These are phyloP conservation scores for Schizopygopsis malacanthus DNA, from an alignment of 2,797 vertebrate genomes.

Conservation along the genomic window DNA sequence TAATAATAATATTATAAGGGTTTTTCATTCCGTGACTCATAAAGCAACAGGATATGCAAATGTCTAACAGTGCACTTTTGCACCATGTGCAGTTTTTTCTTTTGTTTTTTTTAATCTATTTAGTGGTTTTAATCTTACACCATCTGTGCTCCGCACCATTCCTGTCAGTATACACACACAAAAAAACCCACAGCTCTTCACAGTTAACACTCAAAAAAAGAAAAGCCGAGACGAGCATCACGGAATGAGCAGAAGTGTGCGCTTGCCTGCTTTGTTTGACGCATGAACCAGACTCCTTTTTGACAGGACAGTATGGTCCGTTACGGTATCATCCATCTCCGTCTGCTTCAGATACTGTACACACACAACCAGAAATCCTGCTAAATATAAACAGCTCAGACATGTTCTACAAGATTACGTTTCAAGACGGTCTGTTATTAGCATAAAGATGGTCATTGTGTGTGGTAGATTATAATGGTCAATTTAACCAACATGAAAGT, in stretches of 20 bases:
- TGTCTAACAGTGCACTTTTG: conserved; percentile 3
- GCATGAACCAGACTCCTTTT: conserved; percentile 63
- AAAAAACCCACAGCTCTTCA: neutral
- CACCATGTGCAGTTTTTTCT: conserved; percentile 1
- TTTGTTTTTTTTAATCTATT: neutral
- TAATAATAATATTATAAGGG: neutral
- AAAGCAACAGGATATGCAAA: conserved; percentile 39
- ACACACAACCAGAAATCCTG: conserved; percentile 2
- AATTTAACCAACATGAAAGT: neutral
- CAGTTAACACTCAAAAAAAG: neutral
- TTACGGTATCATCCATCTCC: neutral
- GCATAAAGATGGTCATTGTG: neutral
- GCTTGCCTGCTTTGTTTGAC: conserved; percentile 64
- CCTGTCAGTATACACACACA: conserved; percentile 17
- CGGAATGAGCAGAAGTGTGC: neutral
- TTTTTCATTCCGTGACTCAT: conserved; percentile 28
- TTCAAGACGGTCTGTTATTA: neutral
- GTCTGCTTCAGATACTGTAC: conserved; percentile 62
- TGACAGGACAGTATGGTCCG: conserved; percentile 55
- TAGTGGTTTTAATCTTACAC: conserved; percentile 49
- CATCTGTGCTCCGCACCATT: conserved; percentile 29
- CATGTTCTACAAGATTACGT: neutral
- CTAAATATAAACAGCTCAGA: neutral
- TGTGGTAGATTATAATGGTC: neutral
- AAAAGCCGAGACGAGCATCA: neutral